Evolutionary conservation across 2,113 vertebrate species (phyloP), one percentile per base, ranked within the genome.

Genomic region (Cebus imitator): DNA sequence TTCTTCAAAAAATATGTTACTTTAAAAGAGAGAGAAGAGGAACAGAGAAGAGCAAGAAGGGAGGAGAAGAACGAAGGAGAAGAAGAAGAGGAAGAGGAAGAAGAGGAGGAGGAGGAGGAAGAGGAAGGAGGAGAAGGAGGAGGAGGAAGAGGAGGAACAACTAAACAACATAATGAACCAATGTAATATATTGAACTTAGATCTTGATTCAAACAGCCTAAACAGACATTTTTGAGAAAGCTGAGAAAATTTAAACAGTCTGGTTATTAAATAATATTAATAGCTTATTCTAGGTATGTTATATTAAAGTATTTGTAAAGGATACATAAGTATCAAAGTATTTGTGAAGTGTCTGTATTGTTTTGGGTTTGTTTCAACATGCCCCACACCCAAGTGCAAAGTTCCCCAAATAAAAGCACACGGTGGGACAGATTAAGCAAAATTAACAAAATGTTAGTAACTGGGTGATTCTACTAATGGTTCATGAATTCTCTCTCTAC

Each of bases 281-380:
- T 83, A 93, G 37, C 23, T 61, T 84, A 75, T 85, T 87, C 45
- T 43, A 79, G 20, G n/a, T 95, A 76, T 45, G 11, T 85, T 90
- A 92, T 84, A 81, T 78, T 61, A 64, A 58, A 83, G 4, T 73
- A 89, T 87, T 90, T 90, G 35, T 84, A 80, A 87, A 91, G 23
- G 43, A 72, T 50, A 37, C 23, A 66, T 64, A 64, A 64, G 30
- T 90, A 52, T 66, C 13, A 40, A 87, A 66, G 61, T n/a, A 25
- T 86, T 73, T 70, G 2, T 68, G n/a, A 66, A 90, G 23, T 48
- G 8, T 55, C 85, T 93, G 37, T 73, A 76, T 87, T 87, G 18
- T 78, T 93, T 79, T 8, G 35, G 18, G 45, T 70, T 93, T 52
- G 50, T 35, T 40, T 82, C 73, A 81, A 73, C 11, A 68, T 72